Base-by-base conservation (phyloP, 92 coral and sea anemone species). In the Phenganax stokvisi region DNA sequence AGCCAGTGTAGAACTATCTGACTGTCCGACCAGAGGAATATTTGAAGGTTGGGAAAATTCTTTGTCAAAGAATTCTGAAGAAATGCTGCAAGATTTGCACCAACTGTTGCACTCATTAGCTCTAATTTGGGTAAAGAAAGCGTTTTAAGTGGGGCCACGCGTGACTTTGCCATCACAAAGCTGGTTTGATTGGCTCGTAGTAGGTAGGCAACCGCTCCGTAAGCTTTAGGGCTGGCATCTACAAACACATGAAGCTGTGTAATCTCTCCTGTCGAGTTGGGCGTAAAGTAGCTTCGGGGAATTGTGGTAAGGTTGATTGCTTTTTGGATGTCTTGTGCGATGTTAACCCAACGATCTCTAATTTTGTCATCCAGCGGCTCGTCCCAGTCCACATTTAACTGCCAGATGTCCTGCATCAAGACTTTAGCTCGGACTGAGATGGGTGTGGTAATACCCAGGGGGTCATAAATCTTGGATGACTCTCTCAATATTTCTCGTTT, bases 1-100 rank as follows among this genome's bases (percentile, higher is more conserved):
- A 85, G 77, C 87, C 89, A 85, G 57, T 88, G 85, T 51, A 85
- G 77, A 9, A 85, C 89, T 13, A 88, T 82, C 61, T 81, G 86
- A 55, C 86, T 85, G 59, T 88, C 91, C 15, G 81, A 81, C 86
- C 89, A 86, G 15, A 86, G 70, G 57, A 54, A 15, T 62, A 86
- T 86, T 44, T 16, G 57, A 3, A 83, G 80, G 65, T 72, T 53
- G 59, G 89, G 85, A 55, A 52, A 51, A 13, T 65, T 75, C 10
- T 64, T 60, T 27, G 9, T 20, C 56, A 20, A 20, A 20, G 25
- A 20, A 20, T 20, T 20, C 25, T 20, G 25, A 20, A 20, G 25
- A 20, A 20, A 82, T 56, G 68, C 63, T 13, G 88, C 77, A 3
- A 74, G 75, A 20, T 65, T 75, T 78, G 74, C 76, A 20, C 25